Evolutionary conservation across 2,888 invertebrate species (phyloP), one percentile per base, ranked within the genome.

Genomic region (Cheilosia urbana): DNA sequence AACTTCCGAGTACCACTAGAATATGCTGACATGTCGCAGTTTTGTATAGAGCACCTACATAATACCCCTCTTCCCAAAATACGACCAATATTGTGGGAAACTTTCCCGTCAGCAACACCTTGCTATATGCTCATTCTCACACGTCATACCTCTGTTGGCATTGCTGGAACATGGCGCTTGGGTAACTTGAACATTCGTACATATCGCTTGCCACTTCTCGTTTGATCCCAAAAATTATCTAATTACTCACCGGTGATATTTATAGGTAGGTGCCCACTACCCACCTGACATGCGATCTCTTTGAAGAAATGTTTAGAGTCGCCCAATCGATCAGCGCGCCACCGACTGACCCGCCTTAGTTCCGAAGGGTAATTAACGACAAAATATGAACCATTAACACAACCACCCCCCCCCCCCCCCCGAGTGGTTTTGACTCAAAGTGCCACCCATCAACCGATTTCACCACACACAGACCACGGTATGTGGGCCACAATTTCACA

Each of bases 361-460:
- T 49, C n/a, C 13, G 15, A 27, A 30, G 45, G 34, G 15, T 57
- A 34, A 75, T 58, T 66, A 57, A 66, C 37, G 75, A 75, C 75
- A 75, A 75, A 66, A 65, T 66, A 66, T 66, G 65, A 57, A 34
- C 75, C 57, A 58, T 37, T 51, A 40, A 13, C 4, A 5, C 45
- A 45, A 24, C 57, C 65, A 47, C 40, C 47, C 65, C 57, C 30
- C n/a, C 17, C 57, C 65, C 40, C 40, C 47, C 65, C 57, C 30
- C n/a, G 73, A n/a, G 47, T 65, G 65, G 65, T 49, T 75, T 57
- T 75, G 57, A 75, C 65, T 40, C 13, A 65, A 75, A 73, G 65
- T 75, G 57, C 65, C 75, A 66, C 65, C 65, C 27, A 57, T 75
- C 65, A 75, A n/a, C 57, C 24, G 21, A 58, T 75, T 75, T 75